These are phyloP conservation scores for Zeuzera pyrina DNA, from an alignment of 2,888 invertebrate species.

Conservation along the genomic window DNA sequence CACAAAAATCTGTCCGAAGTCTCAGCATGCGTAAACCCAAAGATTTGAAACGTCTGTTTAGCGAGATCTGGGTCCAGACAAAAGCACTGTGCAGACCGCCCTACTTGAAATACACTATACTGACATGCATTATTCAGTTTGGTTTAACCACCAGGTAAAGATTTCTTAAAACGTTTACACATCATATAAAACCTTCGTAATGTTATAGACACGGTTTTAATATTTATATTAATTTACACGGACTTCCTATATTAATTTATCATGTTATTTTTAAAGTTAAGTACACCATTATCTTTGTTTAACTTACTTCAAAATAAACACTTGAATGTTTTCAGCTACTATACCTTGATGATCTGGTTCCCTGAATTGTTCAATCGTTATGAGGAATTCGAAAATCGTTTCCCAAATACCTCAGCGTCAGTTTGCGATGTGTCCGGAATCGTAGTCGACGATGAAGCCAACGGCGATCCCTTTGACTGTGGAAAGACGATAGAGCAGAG, in stretches of 20 bases:
- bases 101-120: conserved; percentile 81
- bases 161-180: not conserved
- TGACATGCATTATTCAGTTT: conserved; percentile 87
- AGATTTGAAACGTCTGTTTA: conserved; percentile 78
- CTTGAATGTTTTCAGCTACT: conserved; percentile 76
- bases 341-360: conserved; percentile 94
- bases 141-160: conserved; percentile 82
- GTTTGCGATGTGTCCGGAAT: conserved; percentile 85
- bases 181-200: not conserved
- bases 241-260: no score
- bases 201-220: not conserved
- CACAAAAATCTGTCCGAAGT: conserved; percentile 78
- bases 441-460: conserved; percentile 58
- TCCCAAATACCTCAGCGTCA: conserved; percentile 79
- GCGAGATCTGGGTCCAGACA: conserved; percentile 83
- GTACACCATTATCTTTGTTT: not conserved
- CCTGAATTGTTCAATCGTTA: conserved; percentile 90
- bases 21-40: conserved; percentile 81
- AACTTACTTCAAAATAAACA: not conserved
- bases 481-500: conserved; percentile 75
- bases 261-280: no score
- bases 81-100: conserved; percentile 82
- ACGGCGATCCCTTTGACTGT: conserved; percentile 72
- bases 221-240: not conserved
- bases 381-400: conserved; percentile 78